These are phyloP conservation scores for Macrosiphum euphorbiae DNA, from an alignment of 2,888 invertebrate genomes.

Conservation along the genomic window DNA sequence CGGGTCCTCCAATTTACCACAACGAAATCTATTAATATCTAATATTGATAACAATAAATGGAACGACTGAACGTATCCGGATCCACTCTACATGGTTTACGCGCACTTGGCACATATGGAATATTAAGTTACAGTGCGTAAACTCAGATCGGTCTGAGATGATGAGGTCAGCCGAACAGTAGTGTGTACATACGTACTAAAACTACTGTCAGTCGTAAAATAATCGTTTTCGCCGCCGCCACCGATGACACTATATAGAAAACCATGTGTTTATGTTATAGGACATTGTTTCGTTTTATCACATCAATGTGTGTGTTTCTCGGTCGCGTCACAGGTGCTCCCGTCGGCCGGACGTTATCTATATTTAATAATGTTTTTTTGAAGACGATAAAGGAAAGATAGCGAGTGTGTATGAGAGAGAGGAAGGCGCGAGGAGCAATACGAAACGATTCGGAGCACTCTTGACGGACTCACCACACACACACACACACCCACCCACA, in stretches of 20 bases:
- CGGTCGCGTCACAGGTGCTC: not conserved
- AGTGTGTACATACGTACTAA: not conserved
- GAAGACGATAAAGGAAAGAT: not conserved
- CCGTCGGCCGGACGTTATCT: not conserved
- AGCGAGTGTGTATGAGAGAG: not conserved
- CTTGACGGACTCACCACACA: not conserved
- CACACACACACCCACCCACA: not conserved
- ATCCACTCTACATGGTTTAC: not conserved
- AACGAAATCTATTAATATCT: too few species aligned
- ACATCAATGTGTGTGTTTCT: conserved; percentile 1
- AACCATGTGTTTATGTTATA: not conserved
- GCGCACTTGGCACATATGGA: not conserved
- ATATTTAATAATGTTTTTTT: not conserved
- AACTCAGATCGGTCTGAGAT: not conserved
- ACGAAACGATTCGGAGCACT: not conserved
- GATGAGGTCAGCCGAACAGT: not conserved
- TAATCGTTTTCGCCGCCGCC: not conserved
- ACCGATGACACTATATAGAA: not conserved
- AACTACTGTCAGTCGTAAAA: not conserved
- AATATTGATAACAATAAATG: too few species aligned
- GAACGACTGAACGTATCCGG: not conserved
- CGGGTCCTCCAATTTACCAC: too few species aligned
- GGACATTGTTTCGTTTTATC: not conserved
- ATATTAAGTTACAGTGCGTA: not conserved
- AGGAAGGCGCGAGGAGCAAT: too few species aligned